Percentiles rank a stretch among this genome's conserved stretches.
Conservation (phyloP, 1,140 invertebrate species). For the Drosophila sucinea region DNA sequence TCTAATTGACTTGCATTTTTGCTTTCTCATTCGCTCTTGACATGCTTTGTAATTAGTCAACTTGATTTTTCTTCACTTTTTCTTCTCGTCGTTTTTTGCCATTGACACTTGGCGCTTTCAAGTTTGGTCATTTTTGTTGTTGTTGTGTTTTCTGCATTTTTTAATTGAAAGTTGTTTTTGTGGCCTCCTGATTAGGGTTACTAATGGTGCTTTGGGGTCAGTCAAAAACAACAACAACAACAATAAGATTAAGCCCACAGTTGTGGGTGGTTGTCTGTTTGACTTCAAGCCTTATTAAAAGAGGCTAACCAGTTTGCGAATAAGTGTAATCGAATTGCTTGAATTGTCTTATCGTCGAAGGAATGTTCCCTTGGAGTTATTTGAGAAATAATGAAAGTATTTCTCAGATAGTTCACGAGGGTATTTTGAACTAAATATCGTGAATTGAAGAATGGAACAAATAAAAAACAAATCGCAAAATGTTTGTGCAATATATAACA, state of each 20-base stretch:
- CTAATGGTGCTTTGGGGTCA: slow-evolving; percentile 1
- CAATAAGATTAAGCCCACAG: neutral
- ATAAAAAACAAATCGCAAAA: no score
- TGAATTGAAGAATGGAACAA: no score
- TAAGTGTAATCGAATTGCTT: no score
- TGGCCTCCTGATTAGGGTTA: slow-evolving; percentile 18
- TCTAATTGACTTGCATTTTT: slow-evolving; percentile 23
- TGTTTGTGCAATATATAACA: no score
- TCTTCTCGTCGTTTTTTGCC: slow-evolving; percentile 28
- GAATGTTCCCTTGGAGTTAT: no score
- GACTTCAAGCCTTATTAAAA: neutral
- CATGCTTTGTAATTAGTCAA: slow-evolving; percentile 27
- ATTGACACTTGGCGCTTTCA: slow-evolving; percentile 19
- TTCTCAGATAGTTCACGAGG: no score
- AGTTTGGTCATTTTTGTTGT: neutral
- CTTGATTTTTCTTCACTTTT: slow-evolving; percentile 7
- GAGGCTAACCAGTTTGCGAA: neutral
- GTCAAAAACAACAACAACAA: neutral
- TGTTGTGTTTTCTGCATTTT: neutral
- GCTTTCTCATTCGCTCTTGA: slow-evolving; percentile 12
- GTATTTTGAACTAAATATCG: no score
- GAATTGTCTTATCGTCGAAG: no score
- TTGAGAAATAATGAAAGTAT: no score
- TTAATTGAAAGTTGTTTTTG: slow-evolving; percentile 22
- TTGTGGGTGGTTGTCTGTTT: neutral